A percentile compares a stretch with the other conserved stretches of the same genome.
phyloP scores from a whole-genome alignment of 2,888 invertebrate genomes.

The Clunio marinus region DNA sequence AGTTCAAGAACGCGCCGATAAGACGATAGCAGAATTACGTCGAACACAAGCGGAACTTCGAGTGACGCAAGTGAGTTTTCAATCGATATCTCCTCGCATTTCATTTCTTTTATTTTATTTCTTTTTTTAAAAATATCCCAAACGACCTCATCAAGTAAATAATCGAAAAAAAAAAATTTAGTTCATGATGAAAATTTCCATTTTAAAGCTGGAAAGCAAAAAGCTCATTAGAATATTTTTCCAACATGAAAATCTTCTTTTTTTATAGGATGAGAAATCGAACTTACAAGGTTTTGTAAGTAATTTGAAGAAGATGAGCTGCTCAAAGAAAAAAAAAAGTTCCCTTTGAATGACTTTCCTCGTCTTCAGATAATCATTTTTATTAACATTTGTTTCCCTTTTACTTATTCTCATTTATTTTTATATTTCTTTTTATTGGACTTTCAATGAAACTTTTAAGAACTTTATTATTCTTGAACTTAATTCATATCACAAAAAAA shows the following conservation, averaged over 20 bases:
- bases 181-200: conserved; percentile 8
- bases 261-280: conserved; percentile 47
- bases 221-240: conserved; percentile 1
- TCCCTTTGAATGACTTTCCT: neutral
- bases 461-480: too few species aligned
- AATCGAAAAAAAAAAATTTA: neutral
- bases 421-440: neutral
- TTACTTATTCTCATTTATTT: neutral
- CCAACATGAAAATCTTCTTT: conserved; percentile 16
- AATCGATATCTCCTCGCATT: neutral
- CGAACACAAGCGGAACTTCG: conserved; percentile 85
- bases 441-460: neutral
- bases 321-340: neutral
- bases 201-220: neutral
- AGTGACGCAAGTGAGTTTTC: conserved; percentile 66
- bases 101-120: neutral
- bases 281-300: conserved; percentile 52
- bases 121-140: neutral
- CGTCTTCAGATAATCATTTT: neutral
- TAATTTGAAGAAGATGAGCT: conserved; percentile 44
- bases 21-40: conserved; percentile 75
- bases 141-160: neutral
- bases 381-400: neutral
- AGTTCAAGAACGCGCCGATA: conserved; percentile 80
- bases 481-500: too few species aligned